phyloP scores from a whole-genome alignment of 2,888 invertebrate genomes.

The Lepeophtheirus nordmannii region DNA sequence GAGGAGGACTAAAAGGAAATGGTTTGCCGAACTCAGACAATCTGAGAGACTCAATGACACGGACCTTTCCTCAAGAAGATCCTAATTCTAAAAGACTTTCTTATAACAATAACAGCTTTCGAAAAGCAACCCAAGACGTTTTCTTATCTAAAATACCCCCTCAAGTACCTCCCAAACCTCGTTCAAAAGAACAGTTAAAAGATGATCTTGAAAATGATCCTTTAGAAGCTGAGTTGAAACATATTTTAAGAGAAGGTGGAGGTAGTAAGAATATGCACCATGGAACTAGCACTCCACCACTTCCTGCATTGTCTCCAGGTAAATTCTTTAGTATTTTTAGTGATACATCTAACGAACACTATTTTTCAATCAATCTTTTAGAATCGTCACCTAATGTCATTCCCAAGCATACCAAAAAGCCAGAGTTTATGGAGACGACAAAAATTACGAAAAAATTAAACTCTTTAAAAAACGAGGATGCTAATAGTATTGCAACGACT shows the following conservation, averaged over 20 bases:
- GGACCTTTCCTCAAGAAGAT: not conserved
- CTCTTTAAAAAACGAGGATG: not conserved
- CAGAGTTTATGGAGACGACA: conserved; percentile 37
- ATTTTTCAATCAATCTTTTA: not conserved
- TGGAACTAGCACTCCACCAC: conserved; percentile 45
- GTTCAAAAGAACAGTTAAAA: not conserved
- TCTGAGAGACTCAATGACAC: not conserved
- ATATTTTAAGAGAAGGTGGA: conserved; percentile 22
- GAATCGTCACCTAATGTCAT: conserved; percentile 32
- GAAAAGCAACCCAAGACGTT: conserved; percentile 9
- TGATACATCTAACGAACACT: not conserved
- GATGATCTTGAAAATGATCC: conserved; percentile 13
- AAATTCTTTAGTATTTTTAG: conserved; percentile 30
- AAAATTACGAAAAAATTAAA: conserved; percentile 20
- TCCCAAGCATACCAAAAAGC: conserved; percentile 23
- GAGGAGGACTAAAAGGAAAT: not conserved
- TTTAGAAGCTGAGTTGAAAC: conserved; percentile 27
- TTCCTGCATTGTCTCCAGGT: conserved; percentile 58
- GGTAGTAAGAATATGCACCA: conserved; percentile 8
- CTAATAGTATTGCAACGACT: conserved; percentile 27
- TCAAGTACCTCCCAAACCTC: conserved; percentile 15
- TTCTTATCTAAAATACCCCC: conserved; percentile 8
- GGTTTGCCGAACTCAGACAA: not conserved
- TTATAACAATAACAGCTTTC: conserved; percentile 22
- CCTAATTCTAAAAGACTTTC: conserved; percentile 16